phyloP scores from a whole-genome alignment of 2,797 vertebrate species.

The Graptemys geographica region DNA sequence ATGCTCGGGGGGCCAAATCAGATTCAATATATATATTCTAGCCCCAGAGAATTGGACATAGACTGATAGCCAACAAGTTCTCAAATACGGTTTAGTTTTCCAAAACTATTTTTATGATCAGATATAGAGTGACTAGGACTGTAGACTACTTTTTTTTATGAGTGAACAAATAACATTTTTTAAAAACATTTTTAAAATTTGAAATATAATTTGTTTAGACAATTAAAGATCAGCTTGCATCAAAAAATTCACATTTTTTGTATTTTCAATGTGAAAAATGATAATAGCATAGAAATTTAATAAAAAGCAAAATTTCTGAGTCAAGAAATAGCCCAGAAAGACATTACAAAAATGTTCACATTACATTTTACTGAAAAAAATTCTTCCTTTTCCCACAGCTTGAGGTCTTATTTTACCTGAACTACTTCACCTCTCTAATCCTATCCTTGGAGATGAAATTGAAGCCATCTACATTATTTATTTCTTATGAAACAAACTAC shows the following conservation, averaged over 20 bases:
- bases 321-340: not conserved
- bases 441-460: not conserved
- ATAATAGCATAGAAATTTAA: fast-evolving
- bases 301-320: not conserved
- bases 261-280: not conserved
- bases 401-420: constrained; percentile 14
- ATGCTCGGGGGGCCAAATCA: not conserved
- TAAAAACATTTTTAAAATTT: fast-evolving
- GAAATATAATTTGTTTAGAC: not conserved
- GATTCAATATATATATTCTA: not conserved
- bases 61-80: not conserved
- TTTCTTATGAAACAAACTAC: not conserved
- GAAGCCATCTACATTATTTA: not conserved
- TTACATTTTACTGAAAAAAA: not conserved
- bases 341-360: not conserved
- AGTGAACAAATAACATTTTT: not conserved
- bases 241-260: not conserved
- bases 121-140: not conserved
- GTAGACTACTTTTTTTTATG: not conserved
- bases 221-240: fast-evolving
- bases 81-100: not conserved
- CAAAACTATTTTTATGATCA: not conserved
- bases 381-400: not conserved
- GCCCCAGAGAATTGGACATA: not conserved
- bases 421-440: constrained; percentile 3